These are phyloP conservation scores for Sebastes oblongus DNA, from an alignment of 2,797 vertebrate species.

Conservation along the genomic window DNA sequence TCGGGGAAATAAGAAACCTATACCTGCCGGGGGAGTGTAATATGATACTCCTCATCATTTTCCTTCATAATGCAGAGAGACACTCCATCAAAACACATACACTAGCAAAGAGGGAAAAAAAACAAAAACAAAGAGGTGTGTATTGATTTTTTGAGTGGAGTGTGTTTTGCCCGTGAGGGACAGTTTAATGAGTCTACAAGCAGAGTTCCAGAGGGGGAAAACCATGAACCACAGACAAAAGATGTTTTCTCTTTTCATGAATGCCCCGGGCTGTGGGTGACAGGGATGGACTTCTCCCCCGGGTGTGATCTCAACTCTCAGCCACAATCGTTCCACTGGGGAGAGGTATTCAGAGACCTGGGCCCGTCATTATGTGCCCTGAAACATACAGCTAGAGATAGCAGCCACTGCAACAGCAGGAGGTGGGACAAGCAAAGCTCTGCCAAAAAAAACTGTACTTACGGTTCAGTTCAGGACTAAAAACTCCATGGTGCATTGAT, in stretches of 20 bases:
- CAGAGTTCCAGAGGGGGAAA: slow-evolving; percentile 66
- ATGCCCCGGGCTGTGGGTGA: slow-evolving; percentile 51
- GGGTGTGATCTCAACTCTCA: slow-evolving; percentile 43
- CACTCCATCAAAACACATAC: slow-evolving; percentile 70
- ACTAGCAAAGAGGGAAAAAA: slow-evolving; percentile 10
- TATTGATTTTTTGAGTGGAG: slow-evolving; percentile 81
- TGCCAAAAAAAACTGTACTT: slow-evolving; percentile 25
- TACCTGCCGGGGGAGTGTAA: slow-evolving; percentile 60
- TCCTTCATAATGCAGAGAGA: slow-evolving; percentile 68
- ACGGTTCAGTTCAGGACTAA: slow-evolving; percentile 9
- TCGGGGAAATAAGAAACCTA: slow-evolving; percentile 73
- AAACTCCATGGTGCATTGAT: background rate
- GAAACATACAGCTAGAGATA: slow-evolving; percentile 15
- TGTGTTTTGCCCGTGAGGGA: slow-evolving; percentile 76
- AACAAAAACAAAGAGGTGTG: slow-evolving; percentile 52
- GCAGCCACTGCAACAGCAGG: slow-evolving; percentile 9
- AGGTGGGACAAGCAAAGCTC: slow-evolving; percentile 10
- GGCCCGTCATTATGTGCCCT: slow-evolving; percentile 24
- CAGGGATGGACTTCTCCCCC: slow-evolving; percentile 44
- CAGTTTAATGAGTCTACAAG: slow-evolving; percentile 83
- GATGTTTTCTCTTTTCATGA: slow-evolving; percentile 65
- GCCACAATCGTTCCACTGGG: slow-evolving; percentile 33
- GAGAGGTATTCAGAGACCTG: slow-evolving; percentile 28
- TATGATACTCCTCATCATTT: slow-evolving; percentile 70
- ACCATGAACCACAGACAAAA: slow-evolving; percentile 67